Evolutionary conservation across 1,140 invertebrate species (phyloP), one percentile per base, ranked within the genome.

Genomic region (Drosophila punjabiensis): DNA sequence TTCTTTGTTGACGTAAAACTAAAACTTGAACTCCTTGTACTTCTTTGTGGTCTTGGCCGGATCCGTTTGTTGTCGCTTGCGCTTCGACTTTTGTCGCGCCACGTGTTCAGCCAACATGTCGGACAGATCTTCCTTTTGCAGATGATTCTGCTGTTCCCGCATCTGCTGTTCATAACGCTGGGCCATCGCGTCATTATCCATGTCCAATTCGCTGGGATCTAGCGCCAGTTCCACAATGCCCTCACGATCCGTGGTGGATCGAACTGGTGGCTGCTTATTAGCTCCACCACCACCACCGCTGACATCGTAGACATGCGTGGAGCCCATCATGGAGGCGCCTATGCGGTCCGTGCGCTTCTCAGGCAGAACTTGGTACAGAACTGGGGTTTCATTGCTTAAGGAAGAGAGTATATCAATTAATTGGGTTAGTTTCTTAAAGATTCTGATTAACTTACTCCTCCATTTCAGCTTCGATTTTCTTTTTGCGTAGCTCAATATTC

Each of bases 31-130:
- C 93, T 99, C 98, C 94, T 99, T 99, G 95, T 99, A 99, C 94
- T 99, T 99, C 94, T 99, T 99, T 86, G 97, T 96, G 93, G 98
- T 98, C 10, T 96, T 96, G 93, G 98, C 98, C 11, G 96, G 96
- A 91, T 98, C 97, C 61, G 96, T 96, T 93, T 98, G 97, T 87
- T 98, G 97, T 48, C 97, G 94, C 92, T 99, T 99, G 76, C 98
- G 95, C 94, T 99, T 98, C 92, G 96, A 97, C 95, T 98, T 98
- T 93, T 99, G 98, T 81, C 98, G 96, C 28, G 98, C 98, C 24
- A 98, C 98, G 94, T 99, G 98, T 94, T 99, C 98, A 28, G 98
- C 98, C 70, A 99, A 95, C 98, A 99, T 99, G 92, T 99, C 99
- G 24, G 98, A 99, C 14, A 99, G 95, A 95, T 99, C 99, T 94